Evolutionary conservation across 2,888 invertebrate genomes (phyloP).

Genomic region (Cepaea hortensis): DNA sequence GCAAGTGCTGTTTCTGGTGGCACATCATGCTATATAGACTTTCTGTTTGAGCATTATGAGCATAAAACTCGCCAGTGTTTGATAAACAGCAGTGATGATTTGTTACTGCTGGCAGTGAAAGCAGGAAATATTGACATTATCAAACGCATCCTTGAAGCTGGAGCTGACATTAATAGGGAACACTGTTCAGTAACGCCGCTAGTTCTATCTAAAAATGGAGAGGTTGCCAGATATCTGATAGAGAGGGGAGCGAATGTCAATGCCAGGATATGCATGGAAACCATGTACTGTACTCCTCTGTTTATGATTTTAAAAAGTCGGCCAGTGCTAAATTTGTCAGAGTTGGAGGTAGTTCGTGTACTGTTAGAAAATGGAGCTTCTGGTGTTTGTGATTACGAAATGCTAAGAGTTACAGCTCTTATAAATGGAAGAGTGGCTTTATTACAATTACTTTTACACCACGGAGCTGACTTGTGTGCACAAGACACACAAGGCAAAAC

Average conservation of each 20-base stretch:
- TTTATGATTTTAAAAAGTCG: background rate
- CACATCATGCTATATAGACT: background rate
- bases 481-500: background rate
- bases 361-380: constrained; percentile 2
- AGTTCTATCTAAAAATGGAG: background rate
- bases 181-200: background rate
- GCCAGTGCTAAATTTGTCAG: background rate
- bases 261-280: background rate
- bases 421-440: background rate
- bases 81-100: too few species aligned
- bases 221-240: background rate
- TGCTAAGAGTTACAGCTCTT: background rate
- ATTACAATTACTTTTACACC: background rate
- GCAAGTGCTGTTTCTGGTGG: background rate
- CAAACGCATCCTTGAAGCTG: background rate
- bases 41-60: background rate
- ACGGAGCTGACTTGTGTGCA: constrained; percentile 7
- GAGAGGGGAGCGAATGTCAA: background rate
- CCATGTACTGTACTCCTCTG: background rate
- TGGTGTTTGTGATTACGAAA: background rate
- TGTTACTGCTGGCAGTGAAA: background rate
- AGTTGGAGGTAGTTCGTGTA: background rate
- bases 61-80: background rate
- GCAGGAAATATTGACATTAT: background rate
- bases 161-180: background rate